These are phyloP conservation scores for Ormia ochracea DNA, from an alignment of 2,888 invertebrate genomes.

Conservation along the genomic window DNA sequence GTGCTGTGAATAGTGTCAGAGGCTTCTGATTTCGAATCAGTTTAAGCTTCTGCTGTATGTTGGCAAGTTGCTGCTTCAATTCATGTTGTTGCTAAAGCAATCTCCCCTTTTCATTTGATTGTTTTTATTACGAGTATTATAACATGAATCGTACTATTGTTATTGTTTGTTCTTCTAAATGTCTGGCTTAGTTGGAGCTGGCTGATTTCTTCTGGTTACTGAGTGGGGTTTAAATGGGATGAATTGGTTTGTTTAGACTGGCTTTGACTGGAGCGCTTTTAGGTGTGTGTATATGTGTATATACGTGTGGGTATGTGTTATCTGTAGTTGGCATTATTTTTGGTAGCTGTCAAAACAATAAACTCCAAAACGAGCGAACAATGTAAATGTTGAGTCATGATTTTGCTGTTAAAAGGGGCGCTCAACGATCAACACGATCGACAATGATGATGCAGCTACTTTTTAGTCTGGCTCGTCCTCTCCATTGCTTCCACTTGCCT, in stretches of 20 bases:
- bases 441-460: conserved; percentile 65
- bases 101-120: conserved; percentile 29
- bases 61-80: conserved; percentile 27
- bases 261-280: neutral
- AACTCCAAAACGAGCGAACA: conserved; percentile 75
- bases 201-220: conserved; percentile 29
- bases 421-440: conserved; percentile 76
- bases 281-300: neutral
- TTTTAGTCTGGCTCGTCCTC: conserved; percentile 10
- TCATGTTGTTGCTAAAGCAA: conserved; percentile 11
- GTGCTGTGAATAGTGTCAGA: conserved; percentile 62
- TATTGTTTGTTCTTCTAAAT: conserved; percentile 28
- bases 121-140: conserved; percentile 48
- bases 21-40: conserved; percentile 36
- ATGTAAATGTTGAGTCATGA: conserved; percentile 76
- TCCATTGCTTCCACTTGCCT: conserved; percentile 6
- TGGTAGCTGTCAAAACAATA: conserved; percentile 73
- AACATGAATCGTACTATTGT: conserved; percentile 32
- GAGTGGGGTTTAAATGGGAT: conserved; percentile 49
- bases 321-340: conserved; percentile 50
- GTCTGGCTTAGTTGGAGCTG: neutral
- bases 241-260: conserved; percentile 34
- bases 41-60: conserved; percentile 20
- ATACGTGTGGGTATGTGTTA: conserved; percentile 5
- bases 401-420: conserved; percentile 76